phyloP scores from a whole-genome alignment of 2,113 vertebrate genomes.

The Coracopsis vasa region DNA sequence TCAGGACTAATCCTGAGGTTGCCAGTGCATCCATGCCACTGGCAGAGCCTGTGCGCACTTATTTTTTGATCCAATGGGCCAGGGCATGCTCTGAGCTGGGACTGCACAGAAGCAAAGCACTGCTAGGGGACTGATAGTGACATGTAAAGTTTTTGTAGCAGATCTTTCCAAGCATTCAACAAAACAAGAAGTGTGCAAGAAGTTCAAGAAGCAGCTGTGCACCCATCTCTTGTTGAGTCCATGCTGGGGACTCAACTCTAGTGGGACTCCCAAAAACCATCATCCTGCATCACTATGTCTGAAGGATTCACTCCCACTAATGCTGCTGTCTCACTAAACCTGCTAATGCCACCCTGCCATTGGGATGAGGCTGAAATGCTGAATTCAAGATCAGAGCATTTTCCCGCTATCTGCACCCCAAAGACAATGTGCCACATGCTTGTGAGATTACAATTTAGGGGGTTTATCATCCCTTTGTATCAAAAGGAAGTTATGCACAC shows the following conservation, averaged over 20 bases:
- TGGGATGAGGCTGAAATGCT: neutral
- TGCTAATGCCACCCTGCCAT: neutral
- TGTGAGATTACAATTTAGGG: constrained; percentile 34
- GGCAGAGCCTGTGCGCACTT: neutral
- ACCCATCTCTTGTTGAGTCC: neutral
- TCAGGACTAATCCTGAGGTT: neutral
- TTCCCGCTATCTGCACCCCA: neutral
- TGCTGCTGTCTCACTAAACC: neutral
- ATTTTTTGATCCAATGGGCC: neutral
- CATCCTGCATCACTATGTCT: fast-evolving
- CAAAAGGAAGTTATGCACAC: constrained; percentile 47
- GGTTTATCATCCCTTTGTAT: constrained; percentile 35
- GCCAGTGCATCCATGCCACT: neutral
- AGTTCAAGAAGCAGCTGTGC: neutral
- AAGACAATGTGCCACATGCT: neutral
- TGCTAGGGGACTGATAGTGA: neutral
- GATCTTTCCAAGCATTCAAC: neutral
- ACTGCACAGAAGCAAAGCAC: fast-evolving
- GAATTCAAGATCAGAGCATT: neutral
- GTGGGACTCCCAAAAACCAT: neutral
- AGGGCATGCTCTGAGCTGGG: fast-evolving
- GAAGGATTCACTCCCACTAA: neutral
- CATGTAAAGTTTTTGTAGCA: neutral
- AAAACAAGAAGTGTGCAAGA: neutral
- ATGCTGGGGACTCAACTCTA: neutral